Evolutionary conservation across 2,797 vertebrate genomes (phyloP).

Genomic region (Calcarius lapponicus): DNA sequence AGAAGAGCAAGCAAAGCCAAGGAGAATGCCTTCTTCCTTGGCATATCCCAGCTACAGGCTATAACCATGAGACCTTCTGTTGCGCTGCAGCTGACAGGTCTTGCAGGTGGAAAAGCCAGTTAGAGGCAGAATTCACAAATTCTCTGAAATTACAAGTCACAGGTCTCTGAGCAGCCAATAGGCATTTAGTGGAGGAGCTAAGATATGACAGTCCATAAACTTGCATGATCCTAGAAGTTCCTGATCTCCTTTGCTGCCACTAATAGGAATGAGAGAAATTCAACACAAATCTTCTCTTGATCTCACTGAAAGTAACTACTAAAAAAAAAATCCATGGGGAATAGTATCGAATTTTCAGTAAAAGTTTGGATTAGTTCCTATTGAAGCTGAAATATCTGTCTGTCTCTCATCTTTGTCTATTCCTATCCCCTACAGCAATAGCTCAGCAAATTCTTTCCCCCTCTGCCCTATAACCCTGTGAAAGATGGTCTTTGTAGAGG

Average conservation of each 20-base stretch:
- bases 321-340: background rate
- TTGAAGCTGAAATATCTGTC: constrained; percentile 39
- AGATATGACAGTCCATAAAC: background rate
- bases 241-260: background rate
- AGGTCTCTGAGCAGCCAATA: background rate
- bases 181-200: background rate
- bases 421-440: constrained; percentile 29
- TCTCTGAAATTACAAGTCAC: background rate
- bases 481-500: constrained; percentile 41
- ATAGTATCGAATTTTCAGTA: constrained; percentile 20
- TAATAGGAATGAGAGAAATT: background rate
- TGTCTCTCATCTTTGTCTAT: constrained; percentile 55
- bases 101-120: background rate
- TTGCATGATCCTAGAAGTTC: background rate
- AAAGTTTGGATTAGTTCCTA: constrained; percentile 57
- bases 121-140: background rate
- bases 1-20: background rate
- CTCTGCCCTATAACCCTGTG: constrained; percentile 37
- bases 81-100: background rate
- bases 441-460: constrained; percentile 65
- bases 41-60: background rate
- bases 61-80: background rate
- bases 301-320: background rate
- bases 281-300: background rate
- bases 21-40: background rate